Percentiles rank a stretch among this genome's conserved stretches.
Conservation (phyloP, 2,113 vertebrate species). For the Cryptomyrus ogoouensis region DNA sequence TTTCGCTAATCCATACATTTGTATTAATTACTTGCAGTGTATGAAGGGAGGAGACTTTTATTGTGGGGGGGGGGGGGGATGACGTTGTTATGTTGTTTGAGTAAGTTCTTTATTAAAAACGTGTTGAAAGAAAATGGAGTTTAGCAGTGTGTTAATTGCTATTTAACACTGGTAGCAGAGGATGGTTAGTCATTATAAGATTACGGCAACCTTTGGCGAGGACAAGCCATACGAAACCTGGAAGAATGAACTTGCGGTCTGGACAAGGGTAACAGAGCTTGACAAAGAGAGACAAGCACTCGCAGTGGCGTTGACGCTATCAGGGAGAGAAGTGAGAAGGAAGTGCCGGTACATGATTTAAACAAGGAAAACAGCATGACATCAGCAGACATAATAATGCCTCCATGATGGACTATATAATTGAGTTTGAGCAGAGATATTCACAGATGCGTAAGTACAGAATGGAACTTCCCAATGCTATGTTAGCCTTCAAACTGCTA, state of each 20-base stretch:
- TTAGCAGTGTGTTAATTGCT: no score
- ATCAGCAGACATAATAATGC: not conserved
- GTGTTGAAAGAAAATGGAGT: not conserved
- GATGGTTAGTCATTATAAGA: not conserved
- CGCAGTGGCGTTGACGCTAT: not conserved
- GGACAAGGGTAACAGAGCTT: not conserved
- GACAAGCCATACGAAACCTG: not conserved
- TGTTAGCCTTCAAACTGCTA: not conserved
- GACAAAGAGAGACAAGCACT: not conserved
- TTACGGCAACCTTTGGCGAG: not conserved
- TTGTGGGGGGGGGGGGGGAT: no score
- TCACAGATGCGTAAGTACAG: not conserved
- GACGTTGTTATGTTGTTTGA: no score
- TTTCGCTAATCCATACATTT: not conserved
- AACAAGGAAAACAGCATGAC: not conserved
- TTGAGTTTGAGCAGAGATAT: not conserved
- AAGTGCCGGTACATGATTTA: not conserved
- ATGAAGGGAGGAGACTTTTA: no score
- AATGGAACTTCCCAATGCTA: not conserved
- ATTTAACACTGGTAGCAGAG: not conserved
- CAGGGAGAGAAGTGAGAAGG: not conserved
- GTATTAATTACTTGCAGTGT: no score
- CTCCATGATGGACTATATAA: not conserved
- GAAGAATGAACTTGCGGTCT: not conserved
- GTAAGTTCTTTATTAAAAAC: no score